Percentiles rank a stretch among this genome's conserved stretches.
Evolutionary conservation across 2,888 invertebrate species (phyloP).

Genomic region (Malthinus flaveolus): DNA sequence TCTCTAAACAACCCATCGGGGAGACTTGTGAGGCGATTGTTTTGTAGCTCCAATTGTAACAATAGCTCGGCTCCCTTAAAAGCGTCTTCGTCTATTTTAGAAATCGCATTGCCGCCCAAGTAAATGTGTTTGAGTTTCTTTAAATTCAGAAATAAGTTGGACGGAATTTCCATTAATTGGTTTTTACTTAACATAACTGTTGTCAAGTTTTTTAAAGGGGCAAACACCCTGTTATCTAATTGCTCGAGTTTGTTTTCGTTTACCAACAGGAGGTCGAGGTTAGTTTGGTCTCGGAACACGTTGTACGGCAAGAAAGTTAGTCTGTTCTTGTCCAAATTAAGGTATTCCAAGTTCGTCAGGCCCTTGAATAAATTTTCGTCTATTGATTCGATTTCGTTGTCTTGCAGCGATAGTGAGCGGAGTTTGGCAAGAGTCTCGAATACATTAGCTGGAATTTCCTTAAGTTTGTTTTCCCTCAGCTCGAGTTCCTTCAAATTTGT

Average conservation of each 20-base stretch:
- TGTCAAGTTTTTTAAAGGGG: neutral
- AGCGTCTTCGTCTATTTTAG: neutral
- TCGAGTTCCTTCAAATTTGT: neutral
- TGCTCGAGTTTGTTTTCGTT: neutral
- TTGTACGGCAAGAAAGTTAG: neutral
- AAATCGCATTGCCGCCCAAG: constrained; percentile 1
- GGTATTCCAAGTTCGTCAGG: neutral
- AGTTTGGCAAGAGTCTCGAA: neutral
- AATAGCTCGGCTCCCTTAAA: constrained; percentile 3
- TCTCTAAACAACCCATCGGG: constrained; percentile 5
- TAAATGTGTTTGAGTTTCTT: neutral
- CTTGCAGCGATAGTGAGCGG: neutral
- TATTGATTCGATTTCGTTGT: constrained; percentile 6
- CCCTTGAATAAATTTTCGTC: constrained; percentile 9
- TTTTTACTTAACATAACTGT: neutral
- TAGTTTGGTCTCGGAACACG: neutral
- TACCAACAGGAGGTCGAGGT: neutral
- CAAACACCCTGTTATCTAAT: neutral
- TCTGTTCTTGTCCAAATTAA: constrained; percentile 6
- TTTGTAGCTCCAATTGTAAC: neutral
- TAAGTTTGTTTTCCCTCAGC: neutral
- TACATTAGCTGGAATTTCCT: neutral
- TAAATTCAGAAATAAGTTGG: neutral
- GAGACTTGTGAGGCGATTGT: constrained; percentile 2
- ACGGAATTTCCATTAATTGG: neutral